A percentile compares a stretch with the other conserved stretches of the same genome.
Evolutionary conservation across 2,113 vertebrate genomes (phyloP).

Genomic region (Tetrao urogallus): DNA sequence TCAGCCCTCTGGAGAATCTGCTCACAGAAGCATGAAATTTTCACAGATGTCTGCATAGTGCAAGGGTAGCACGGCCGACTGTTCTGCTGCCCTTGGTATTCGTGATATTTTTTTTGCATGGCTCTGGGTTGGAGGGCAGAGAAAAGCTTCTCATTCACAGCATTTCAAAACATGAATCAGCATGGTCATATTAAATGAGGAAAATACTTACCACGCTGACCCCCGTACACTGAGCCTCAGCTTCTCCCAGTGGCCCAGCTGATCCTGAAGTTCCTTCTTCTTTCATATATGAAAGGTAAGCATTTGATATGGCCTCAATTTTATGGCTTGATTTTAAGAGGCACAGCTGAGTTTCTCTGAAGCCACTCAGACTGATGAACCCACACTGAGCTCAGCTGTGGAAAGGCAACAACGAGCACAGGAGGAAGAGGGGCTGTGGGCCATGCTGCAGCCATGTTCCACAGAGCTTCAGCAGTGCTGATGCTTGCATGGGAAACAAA

Average conservation of each 20-base stretch:
- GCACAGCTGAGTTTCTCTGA: not conserved
- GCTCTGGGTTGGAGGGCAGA: not conserved
- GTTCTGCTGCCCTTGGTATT: conserved; percentile 11
- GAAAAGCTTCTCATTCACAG: not conserved
- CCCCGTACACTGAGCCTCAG: not conserved
- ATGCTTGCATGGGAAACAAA: not conserved
- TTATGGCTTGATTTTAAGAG: not conserved
- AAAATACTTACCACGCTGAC: not conserved
- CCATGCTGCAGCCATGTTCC: not conserved
- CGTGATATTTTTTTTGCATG: not conserved
- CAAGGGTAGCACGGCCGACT: not conserved
- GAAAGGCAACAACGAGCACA: not conserved
- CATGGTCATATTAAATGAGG: not conserved
- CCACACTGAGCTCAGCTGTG: not conserved
- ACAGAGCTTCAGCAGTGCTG: not conserved
- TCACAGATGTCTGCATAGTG: conserved; percentile 51
- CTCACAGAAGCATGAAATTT: conserved; percentile 60
- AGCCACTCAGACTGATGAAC: not conserved
- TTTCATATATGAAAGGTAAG: not conserved
- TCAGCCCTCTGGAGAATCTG: conserved; percentile 28
- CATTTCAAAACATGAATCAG: not conserved
- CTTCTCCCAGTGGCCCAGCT: not conserved
- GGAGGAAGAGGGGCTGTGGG: not conserved
- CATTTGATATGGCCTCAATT: not conserved
- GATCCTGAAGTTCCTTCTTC: not conserved